Evolutionary conservation across 2,888 invertebrate species (phyloP).

Genomic region (Prenolepis imparis): DNA sequence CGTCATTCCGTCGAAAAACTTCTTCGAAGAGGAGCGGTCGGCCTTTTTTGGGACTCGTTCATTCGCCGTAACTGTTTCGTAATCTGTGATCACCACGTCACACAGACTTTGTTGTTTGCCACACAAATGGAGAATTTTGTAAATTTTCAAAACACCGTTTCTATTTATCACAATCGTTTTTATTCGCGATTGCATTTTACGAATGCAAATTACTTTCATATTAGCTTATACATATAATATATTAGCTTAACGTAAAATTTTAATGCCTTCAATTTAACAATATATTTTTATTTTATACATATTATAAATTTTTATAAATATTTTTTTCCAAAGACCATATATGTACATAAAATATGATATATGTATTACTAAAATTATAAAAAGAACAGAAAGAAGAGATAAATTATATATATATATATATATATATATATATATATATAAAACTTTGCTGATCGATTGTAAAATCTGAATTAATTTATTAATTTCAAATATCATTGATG

Average conservation of each 20-base stretch:
- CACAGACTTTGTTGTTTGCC: not conserved
- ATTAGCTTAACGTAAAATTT: not conserved
- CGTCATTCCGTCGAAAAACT: constrained; percentile 25
- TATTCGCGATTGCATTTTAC: not conserved
- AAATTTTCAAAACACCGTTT: not conserved
- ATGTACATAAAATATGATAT: not conserved
- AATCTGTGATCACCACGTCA: not conserved
- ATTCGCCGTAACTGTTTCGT: constrained; percentile 17
- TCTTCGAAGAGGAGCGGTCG: constrained; percentile 47
- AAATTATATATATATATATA: too few species aligned
- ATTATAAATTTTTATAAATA: not conserved
- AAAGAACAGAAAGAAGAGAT: not conserved
- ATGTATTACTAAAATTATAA: not conserved
- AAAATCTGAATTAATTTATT: not conserved
- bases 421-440: too few species aligned
- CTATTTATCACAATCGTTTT: not conserved
- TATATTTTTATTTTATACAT: not conserved
- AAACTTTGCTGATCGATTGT: not conserved
- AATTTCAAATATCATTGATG: not conserved
- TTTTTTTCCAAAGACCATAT: not conserved
- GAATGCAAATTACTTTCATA: not conserved
- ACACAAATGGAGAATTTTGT: not conserved
- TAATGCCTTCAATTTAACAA: not conserved
- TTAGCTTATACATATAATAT: too few species aligned
- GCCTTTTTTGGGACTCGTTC: not conserved